Evolutionary conservation across 2,113 vertebrate species (phyloP), one percentile per base, ranked within the genome.

Genomic region (Phylloscopus trochiloides): DNA sequence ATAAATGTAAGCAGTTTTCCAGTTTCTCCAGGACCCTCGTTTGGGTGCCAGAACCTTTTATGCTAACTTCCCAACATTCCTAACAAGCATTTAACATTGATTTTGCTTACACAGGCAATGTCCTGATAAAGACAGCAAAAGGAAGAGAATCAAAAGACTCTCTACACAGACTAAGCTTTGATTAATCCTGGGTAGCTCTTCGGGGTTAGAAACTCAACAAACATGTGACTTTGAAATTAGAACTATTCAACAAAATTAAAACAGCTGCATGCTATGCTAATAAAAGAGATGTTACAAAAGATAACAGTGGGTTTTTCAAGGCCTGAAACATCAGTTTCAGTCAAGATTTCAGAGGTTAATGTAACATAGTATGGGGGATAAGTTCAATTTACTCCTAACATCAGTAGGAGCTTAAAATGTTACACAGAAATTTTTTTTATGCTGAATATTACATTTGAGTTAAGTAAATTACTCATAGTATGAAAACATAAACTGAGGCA

Each of bases 121-220:
- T 86, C 50, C 50, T 52, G 71, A 34, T 73, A 79, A 75, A 95
- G 78, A 19, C 62, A 92, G 85, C 19, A 90, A 85, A 94, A 86
- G 25, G 42, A 92, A 84, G 26, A 89, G 28, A 94, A 92, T 85
- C 77, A 94, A 86, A 94, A 91, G 72, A 90, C 32, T 78, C 55
- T 79, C 67, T 88, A 26, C 14, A 71, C 21, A 77, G 38, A 80
- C 11, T 51, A 63, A 67, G 29, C 72, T 94, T 86, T 84, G 86
- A 88, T 94, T 83, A 79, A 91, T 71, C 40, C 52, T 85, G 38
- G 45, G 20, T 45, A 51, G 83, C 47, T 84, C 75, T 91, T 93
- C 48, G 63, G 79, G 47, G 63, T 74, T 66, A 74, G 72, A 94
- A 92, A 88, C n/a, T 59, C 48, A 77, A 87, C 45, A 92, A 83